Evolutionary conservation across 1,140 invertebrate species (phyloP), one percentile per base, ranked within the genome.

Genomic region (Drosophila sp.): DNA sequence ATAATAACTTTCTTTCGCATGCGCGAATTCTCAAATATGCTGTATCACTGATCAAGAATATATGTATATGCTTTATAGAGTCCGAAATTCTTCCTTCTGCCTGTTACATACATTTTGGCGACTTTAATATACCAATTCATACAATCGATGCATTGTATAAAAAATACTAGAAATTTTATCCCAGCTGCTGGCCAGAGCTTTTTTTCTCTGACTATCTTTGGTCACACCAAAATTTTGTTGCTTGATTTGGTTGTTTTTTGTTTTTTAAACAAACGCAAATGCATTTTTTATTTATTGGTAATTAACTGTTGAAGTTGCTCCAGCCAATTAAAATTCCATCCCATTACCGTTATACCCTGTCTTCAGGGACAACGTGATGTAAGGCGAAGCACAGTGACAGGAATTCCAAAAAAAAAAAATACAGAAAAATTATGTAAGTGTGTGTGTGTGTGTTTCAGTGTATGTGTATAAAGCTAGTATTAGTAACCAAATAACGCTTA

Each of bases 381-480:
- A 23, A 30, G 30, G 10, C 17, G 41, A 50, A 41, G 61, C 69
- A 56, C 41, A 38, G 35, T 76, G 66, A 61, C 66, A 73, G 32
- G 27, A 66, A 63, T 44, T 57, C 38, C 40, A 41, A 30, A 38
- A 58, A 60, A 23, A 17, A 38, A 50, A 23, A 25, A 50, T 50
- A 50, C 44, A 50, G 54, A 83, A 66, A 78, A 87, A 87, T 86
- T 86, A 86, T 89, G 83, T 86, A 86, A 86, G 83, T 86, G 83
- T 79, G 62, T 82, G 60, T 72, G 72, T 77, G 69, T 70, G 65
- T 70, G 40, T 41, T 17, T 41, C 0, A 41, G n/a, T 77, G 57
- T 78, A 35, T 57, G 47, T 58, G 41, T 55, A 40, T 78, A 54
- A 44, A 50, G 44, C 57, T 67, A 60, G 55, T 73, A 66, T 83